phyloP scores from a whole-genome alignment of 1,140 invertebrate species.

The Chironomus tepperi region DNA sequence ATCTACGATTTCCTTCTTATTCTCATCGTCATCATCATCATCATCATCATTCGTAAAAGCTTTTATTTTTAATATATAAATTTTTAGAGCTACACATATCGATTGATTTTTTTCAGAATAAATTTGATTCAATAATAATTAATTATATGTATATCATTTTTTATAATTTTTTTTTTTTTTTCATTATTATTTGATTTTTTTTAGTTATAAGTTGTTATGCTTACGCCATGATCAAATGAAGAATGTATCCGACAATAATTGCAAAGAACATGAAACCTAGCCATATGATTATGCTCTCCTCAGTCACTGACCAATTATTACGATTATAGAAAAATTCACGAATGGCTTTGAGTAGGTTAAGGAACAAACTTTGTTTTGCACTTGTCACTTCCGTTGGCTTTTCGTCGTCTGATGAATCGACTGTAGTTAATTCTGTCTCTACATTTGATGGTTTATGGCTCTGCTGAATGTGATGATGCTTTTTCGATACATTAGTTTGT shows the following conservation, averaged over 20 bases:
- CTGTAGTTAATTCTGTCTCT: not conserved
- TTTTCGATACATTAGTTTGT: not conserved
- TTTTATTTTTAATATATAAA: too few species aligned
- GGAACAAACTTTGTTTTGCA: not conserved
- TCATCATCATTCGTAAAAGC: too few species aligned
- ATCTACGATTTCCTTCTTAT: too few species aligned
- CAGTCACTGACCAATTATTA: slow-evolving; percentile 12
- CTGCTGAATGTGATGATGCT: not conserved
- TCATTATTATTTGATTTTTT: not conserved
- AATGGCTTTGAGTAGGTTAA: slow-evolving; percentile 4
- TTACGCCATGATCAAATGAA: slow-evolving; percentile 1
- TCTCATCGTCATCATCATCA: too few species aligned
- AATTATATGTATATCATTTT: too few species aligned
- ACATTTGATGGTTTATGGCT: not conserved
- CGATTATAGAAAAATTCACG: slow-evolving; percentile 18
- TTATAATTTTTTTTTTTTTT: not conserved
- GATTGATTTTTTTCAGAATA: too few species aligned
- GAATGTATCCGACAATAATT: not conserved
- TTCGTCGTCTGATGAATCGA: not conserved
- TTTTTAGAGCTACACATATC: too few species aligned
- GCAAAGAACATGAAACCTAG: slow-evolving; percentile 11
- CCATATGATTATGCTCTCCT: slow-evolving; percentile 11
- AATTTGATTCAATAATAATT: too few species aligned
- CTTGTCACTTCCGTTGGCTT: not conserved
- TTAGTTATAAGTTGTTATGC: not conserved